A percentile compares a stretch with the other conserved stretches of the same genome.
Conservation (phyloP, 1,140 invertebrate species). For the Conus betulinus region DNA sequence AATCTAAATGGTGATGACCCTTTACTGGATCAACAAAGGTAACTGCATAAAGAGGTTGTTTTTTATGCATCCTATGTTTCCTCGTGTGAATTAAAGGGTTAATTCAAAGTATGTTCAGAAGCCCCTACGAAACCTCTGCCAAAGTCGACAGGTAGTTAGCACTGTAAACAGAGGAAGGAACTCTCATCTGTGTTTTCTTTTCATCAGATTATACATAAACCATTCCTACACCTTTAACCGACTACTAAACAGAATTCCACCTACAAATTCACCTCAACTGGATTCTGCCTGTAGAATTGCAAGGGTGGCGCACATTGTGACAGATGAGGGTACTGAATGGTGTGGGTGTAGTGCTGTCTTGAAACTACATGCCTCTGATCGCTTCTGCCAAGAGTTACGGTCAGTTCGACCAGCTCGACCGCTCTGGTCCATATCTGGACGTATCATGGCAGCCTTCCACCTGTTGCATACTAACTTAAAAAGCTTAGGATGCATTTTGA, state of each 20-base stretch:
- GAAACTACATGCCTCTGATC: conserved; percentile 79
- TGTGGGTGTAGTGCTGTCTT: conserved; percentile 62
- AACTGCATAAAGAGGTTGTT: too few species aligned
- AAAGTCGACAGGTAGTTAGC: too few species aligned
- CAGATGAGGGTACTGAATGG: conserved; percentile 71
- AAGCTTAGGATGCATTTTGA: too few species aligned
- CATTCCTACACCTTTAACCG: not conserved
- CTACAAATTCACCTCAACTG: conserved; percentile 57
- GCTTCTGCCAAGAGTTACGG: conserved; percentile 96
- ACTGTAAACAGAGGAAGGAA: too few species aligned
- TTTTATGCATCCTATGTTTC: too few species aligned
- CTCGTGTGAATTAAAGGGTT: too few species aligned
- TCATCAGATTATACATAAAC: not conserved
- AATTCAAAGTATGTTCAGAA: too few species aligned
- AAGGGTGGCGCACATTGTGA: conserved; percentile 59
- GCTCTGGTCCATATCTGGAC: conserved; percentile 74
- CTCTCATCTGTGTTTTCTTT: too few species aligned
- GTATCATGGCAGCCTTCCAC: conserved; percentile 71
- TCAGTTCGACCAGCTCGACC: conserved; percentile 94
- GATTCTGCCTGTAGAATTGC: conserved; percentile 53
- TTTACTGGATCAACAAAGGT: too few species aligned
- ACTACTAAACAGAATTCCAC: not conserved
- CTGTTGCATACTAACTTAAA: not conserved
- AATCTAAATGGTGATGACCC: too few species aligned
- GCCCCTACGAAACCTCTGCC: too few species aligned